phyloP scores from a whole-genome alignment of 2,797 vertebrate genomes.

The Lithobates sylvaticus region DNA sequence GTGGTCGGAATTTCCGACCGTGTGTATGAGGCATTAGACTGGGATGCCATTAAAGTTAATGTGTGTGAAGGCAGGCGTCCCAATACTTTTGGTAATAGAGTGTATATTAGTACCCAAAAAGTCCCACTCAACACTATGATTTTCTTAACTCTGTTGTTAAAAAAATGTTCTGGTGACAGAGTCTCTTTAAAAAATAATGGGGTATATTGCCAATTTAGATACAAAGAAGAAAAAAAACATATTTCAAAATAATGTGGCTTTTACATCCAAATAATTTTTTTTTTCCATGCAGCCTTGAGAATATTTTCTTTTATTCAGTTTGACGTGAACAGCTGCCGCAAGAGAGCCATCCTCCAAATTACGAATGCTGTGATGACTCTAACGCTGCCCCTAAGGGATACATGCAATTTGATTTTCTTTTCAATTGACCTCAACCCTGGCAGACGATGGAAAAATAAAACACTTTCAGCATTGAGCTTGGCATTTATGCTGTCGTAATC shows the following conservation, averaged over 20 bases:
- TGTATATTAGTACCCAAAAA: no score
- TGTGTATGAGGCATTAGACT: no score
- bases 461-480: slow-evolving; percentile 25
- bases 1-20: no score
- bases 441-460: slow-evolving; percentile 29
- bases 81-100: no score
- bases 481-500: slow-evolving; percentile 21
- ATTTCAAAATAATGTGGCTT: not conserved
- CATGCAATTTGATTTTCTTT: slow-evolving; percentile 56
- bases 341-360: slow-evolving; percentile 17
- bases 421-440: slow-evolving; percentile 34
- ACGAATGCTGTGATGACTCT: slow-evolving; percentile 40
- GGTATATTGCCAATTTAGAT: not conserved
- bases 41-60: no score
- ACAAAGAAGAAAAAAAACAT: not conserved
- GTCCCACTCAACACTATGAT: no score
- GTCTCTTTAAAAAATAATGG: not conserved
- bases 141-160: no score
- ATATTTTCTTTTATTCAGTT: slow-evolving; percentile 37
- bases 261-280: not conserved
- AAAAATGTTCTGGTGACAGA: not conserved
- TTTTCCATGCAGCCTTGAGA: slow-evolving; percentile 27
- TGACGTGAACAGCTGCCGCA: slow-evolving; percentile 43
- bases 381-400: slow-evolving; percentile 39
- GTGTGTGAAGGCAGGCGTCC: no score